These are phyloP conservation scores for Palythoa heliodiscus DNA, from an alignment of 92 coral and sea anemone species.

Conservation along the genomic window DNA sequence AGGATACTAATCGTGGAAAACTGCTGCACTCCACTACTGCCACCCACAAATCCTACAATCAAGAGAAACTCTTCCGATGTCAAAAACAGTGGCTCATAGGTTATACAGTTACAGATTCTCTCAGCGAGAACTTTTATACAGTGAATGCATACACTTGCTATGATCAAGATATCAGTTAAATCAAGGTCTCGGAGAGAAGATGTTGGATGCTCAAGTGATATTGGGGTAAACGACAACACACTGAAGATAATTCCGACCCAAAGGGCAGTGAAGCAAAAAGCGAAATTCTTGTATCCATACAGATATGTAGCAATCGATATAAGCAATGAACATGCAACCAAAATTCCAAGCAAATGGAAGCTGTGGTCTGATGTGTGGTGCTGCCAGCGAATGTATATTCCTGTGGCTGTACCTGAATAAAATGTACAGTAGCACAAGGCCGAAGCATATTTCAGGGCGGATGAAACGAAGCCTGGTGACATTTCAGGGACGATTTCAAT, in stretches of 20 bases:
- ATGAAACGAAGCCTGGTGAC: slow-evolving; percentile 53
- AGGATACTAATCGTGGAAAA: slow-evolving; percentile 72
- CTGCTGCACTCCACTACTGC: slow-evolving; percentile 79
- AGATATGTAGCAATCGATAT: slow-evolving; percentile 77
- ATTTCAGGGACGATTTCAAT: slow-evolving; percentile 10
- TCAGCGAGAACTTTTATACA: slow-evolving; percentile 70
- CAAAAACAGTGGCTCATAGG: slow-evolving; percentile 68
- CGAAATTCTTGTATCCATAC: slow-evolving; percentile 83
- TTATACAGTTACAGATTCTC: slow-evolving; percentile 65
- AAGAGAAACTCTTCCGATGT: slow-evolving; percentile 80
- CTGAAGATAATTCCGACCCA: slow-evolving; percentile 97
- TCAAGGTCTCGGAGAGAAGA: slow-evolving; percentile 88
- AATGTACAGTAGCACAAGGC: slow-evolving; percentile 65
- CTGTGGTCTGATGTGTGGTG: slow-evolving; percentile 90
- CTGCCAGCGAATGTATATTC: slow-evolving; percentile 90
- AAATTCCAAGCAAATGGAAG: slow-evolving; percentile 76
- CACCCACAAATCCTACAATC: slow-evolving; percentile 81
- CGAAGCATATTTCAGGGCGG: slow-evolving; percentile 65
- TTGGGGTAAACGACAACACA: slow-evolving; percentile 91
- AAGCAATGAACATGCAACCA: slow-evolving; percentile 75
- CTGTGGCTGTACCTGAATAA: slow-evolving; percentile 80
- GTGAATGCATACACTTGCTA: slow-evolving; percentile 75
- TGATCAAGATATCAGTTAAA: slow-evolving; percentile 80
- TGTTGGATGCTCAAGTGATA: slow-evolving; percentile 88
- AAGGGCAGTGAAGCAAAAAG: slow-evolving; percentile 69